phyloP scores from a whole-genome alignment of 2,888 invertebrate species.

The Busseola fusca region DNA sequence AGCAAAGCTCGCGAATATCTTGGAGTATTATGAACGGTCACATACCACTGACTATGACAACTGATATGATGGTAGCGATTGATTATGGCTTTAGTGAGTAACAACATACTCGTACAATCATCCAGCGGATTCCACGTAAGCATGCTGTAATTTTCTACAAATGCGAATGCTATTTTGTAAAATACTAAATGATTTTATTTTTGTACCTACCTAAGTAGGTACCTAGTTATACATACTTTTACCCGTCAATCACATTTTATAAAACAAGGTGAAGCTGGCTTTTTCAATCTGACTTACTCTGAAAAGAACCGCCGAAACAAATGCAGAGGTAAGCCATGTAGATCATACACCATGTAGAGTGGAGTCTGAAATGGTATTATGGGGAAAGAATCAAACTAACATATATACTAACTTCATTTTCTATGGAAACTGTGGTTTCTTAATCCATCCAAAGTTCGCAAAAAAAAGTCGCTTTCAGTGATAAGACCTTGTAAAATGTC shows the following conservation, averaged over 20 bases:
- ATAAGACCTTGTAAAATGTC: too few species aligned
- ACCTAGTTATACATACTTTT: too few species aligned
- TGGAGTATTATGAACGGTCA: background rate
- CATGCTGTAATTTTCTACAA: background rate
- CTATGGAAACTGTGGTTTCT: background rate
- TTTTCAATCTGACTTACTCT: too few species aligned
- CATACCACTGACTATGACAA: background rate
- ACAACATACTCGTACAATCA: background rate
- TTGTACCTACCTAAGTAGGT: too few species aligned
- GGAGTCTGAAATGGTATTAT: too few species aligned
- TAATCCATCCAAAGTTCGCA: background rate
- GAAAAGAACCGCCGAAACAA: too few species aligned
- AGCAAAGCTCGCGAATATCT: background rate
- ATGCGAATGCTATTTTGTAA: background rate
- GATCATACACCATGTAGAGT: too few species aligned
- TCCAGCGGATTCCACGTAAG: background rate
- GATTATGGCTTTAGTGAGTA: background rate
- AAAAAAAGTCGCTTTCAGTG: too few species aligned
- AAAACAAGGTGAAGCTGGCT: too few species aligned
- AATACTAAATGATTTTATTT: background rate
- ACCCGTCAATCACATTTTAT: too few species aligned
- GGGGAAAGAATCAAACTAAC: too few species aligned
- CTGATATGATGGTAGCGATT: background rate
- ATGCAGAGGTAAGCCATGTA: too few species aligned
- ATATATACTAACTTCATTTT: background rate